These are phyloP conservation scores for Elanus axillaris DNA, from an alignment of 2,113 vertebrate species.

Conservation along the genomic window DNA sequence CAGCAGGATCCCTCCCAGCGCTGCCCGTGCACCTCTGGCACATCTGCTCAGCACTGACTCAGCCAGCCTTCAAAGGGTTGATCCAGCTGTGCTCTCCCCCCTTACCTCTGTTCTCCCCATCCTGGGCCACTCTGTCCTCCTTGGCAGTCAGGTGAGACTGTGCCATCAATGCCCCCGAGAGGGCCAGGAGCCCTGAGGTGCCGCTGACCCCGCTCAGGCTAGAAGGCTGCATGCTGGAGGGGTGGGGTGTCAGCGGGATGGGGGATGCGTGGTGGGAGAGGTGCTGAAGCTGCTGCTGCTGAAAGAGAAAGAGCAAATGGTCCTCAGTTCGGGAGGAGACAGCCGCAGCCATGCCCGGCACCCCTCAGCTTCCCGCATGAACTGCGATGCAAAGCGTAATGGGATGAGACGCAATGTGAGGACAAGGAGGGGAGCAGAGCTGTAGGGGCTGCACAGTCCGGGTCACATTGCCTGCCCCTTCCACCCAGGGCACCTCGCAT, in stretches of 20 bases:
- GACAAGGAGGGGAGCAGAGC: background rate
- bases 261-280: constrained; percentile 86
- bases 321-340: background rate
- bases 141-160: constrained; percentile 81
- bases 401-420: accelerated
- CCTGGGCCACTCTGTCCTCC: constrained; percentile 81
- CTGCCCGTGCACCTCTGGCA: background rate
- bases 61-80: background rate
- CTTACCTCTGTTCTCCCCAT: constrained; percentile 83
- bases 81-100: background rate
- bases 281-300: constrained; percentile 97
- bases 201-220: constrained; percentile 74
- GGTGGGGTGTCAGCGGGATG: constrained; percentile 81
- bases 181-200: constrained; percentile 79
- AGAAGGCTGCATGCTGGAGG: constrained; percentile 77
- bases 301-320: constrained; percentile 64
- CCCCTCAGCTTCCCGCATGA: background rate
- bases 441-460: background rate
- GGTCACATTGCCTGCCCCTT: background rate
- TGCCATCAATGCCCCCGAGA: constrained; percentile 78
- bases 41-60: background rate
- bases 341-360: background rate
- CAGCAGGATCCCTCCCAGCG: background rate
- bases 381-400: background rate
- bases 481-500: accelerated